Percentiles rank a stretch among this genome's conserved stretches.
phyloP scores from a whole-genome alignment of 2,113 vertebrate genomes.

The Macquaria ambigua region DNA sequence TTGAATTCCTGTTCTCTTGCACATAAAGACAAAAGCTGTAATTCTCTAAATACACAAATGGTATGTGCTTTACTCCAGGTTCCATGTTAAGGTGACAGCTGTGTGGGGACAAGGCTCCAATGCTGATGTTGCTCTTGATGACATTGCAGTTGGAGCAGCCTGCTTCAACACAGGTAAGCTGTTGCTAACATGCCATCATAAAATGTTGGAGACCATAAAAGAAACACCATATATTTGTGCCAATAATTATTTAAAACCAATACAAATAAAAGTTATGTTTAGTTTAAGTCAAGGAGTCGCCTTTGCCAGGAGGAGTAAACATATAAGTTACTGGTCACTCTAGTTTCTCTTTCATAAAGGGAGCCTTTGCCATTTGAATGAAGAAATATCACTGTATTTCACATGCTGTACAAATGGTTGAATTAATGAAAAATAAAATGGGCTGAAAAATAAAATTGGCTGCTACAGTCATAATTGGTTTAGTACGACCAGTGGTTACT shows the following conservation, averaged over 20 bases:
- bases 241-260: neutral
- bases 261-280: neutral
- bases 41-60: neutral
- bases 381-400: neutral
- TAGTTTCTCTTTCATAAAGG: neutral
- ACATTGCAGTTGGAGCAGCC: slow-evolving; percentile 87
- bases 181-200: neutral
- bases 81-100: slow-evolving; percentile 86
- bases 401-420: neutral
- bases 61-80: slow-evolving; percentile 78
- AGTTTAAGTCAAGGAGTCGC: neutral
- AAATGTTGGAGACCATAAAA: neutral
- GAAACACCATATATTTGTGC: neutral
- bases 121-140: slow-evolving; percentile 89
- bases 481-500: neutral
- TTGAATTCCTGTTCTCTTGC: neutral
- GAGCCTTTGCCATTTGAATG: neutral
- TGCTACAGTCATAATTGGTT: neutral
- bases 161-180: slow-evolving; percentile 87
- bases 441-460: neutral
- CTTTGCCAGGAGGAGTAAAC: neutral
- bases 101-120: slow-evolving; percentile 87
- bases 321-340: neutral
- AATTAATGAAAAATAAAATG: neutral
- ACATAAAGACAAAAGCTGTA: neutral